Percentiles rank a stretch among this genome's conserved stretches.
These are phyloP conservation scores for Cheilinus undulatus DNA, from an alignment of 2,113 vertebrate species.

Conservation along the genomic window DNA sequence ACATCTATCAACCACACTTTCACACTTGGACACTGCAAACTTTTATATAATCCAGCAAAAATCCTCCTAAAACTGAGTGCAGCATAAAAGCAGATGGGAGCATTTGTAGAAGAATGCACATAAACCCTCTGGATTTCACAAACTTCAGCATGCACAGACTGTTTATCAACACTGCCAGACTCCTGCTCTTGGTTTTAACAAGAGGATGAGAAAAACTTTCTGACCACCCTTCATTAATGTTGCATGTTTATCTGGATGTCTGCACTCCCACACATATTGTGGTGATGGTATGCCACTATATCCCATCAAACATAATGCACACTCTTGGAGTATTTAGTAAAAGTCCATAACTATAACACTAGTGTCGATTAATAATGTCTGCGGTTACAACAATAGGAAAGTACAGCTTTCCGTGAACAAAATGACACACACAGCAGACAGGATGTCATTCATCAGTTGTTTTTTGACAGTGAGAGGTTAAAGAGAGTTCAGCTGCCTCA, in stretches of 20 bases:
- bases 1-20: neutral
- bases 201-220: slow-evolving; percentile 1
- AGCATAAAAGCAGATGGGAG: neutral
- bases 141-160: neutral
- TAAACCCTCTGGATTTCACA: slow-evolving; percentile 5
- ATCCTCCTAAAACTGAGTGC: neutral
- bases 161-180: slow-evolving; percentile 3
- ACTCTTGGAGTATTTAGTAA: slow-evolving; percentile 1
- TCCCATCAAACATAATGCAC: neutral
- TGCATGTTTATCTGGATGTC: slow-evolving; percentile 29
- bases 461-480: slow-evolving; percentile 15
- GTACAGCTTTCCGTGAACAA: slow-evolving; percentile 23
- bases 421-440: neutral
- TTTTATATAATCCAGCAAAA: neutral
- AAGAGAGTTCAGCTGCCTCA: neutral
- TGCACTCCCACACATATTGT: neutral
- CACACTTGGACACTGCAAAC: neutral
- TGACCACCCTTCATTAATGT: slow-evolving; percentile 19
- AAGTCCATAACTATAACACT: neutral
- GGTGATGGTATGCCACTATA: slow-evolving; percentile 5
- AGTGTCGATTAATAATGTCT: neutral
- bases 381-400: neutral
- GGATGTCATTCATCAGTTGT: neutral
- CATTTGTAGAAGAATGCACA: neutral
- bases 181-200: neutral